phyloP scores from a whole-genome alignment of 2,888 invertebrate species.

The Rugalucina vietnamica region DNA sequence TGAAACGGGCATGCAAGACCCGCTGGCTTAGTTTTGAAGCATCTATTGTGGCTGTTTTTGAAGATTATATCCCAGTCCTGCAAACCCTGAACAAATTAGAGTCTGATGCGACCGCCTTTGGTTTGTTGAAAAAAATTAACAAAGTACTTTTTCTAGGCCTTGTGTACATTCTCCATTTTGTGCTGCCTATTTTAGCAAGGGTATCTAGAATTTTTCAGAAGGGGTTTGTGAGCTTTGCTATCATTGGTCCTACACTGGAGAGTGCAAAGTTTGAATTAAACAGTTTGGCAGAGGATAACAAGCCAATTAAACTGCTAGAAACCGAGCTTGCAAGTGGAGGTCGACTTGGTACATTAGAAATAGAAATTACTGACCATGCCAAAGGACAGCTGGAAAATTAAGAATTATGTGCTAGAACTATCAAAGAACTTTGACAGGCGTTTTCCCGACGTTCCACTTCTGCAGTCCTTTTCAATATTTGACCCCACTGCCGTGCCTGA shows the following conservation, averaged over 20 bases:
- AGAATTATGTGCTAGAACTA: neutral
- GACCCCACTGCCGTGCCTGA: slow-evolving; percentile 17
- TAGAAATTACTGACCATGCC: too few species aligned
- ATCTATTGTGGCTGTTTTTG: neutral
- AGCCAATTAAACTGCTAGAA: neutral
- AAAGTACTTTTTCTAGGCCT: neutral
- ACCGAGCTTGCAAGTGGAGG: neutral
- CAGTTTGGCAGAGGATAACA: neutral
- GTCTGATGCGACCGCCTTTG: too few species aligned
- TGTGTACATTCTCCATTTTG: neutral
- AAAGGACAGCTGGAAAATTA: too few species aligned
- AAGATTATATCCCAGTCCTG: neutral
- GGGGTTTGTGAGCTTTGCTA: neutral
- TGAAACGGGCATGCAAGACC: slow-evolving; percentile 49
- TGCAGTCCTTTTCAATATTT: neutral
- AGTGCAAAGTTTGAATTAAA: neutral
- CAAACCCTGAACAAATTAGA: neutral
- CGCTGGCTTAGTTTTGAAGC: neutral
- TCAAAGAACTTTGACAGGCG: neutral
- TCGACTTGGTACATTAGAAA: too few species aligned
- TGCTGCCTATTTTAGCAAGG: neutral
- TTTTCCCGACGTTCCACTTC: neutral
- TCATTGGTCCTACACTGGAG: neutral
- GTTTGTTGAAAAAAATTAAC: too few species aligned
- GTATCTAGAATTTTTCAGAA: neutral